Percentiles rank a stretch among this genome's conserved stretches.
Evolutionary conservation across 2,797 vertebrate species (phyloP).

Genomic region (Buphagus erythrorhynchus): DNA sequence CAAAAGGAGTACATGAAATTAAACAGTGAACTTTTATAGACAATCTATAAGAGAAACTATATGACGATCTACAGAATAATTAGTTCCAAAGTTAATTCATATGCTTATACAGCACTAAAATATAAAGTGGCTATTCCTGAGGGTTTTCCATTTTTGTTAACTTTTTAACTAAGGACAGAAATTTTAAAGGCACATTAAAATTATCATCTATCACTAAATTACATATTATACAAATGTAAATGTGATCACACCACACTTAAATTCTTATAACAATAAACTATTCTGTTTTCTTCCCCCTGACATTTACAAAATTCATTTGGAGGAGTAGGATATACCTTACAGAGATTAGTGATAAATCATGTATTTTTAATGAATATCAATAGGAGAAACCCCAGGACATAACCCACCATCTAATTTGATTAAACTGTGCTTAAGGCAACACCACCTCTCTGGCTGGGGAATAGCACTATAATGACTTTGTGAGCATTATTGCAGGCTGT

Average conservation of each 20-base stretch:
- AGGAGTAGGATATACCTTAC: conserved; percentile 83
- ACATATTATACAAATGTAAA: conserved; percentile 81
- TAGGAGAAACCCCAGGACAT: conserved; percentile 89
- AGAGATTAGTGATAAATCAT: conserved; percentile 92
- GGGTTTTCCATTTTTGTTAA: conserved; percentile 70
- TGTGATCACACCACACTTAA: conserved; percentile 78
- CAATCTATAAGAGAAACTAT: neutral
- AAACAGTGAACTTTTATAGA: neutral
- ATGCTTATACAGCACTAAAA: conserved; percentile 29
- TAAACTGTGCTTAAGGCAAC: conserved; percentile 92
- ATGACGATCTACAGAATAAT: conserved; percentile 32
- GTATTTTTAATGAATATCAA: conserved; percentile 95
- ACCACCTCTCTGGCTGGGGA: conserved; percentile 86
- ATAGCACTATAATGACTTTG: conserved; percentile 89
- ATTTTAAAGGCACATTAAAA: conserved; percentile 74
- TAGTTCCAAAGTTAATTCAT: conserved; percentile 55
- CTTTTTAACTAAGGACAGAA: conserved; percentile 78
- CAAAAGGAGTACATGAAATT: neutral
- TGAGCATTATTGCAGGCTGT: conserved; percentile 88
- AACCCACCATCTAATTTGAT: conserved; percentile 92
- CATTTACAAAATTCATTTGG: conserved; percentile 85
- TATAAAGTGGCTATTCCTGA: conserved; percentile 56
- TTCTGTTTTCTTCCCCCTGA: conserved; percentile 82
- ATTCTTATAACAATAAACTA: conserved; percentile 82
- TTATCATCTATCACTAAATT: conserved; percentile 78